Conservation (phyloP, 2,888 invertebrate genomes). For the Spodoptera picta region DNA sequence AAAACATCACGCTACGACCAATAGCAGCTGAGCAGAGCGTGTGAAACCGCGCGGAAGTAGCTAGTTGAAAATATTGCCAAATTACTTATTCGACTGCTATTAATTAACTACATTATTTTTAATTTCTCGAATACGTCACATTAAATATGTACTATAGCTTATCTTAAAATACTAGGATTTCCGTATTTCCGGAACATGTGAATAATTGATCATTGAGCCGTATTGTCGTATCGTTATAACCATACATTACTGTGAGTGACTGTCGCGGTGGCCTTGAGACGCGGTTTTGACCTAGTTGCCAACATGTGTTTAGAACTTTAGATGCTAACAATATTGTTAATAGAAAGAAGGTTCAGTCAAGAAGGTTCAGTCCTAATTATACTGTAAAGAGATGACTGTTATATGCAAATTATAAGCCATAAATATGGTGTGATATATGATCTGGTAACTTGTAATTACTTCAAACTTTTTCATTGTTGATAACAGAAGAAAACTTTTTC, state of each 20-base stretch:
- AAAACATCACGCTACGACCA: no score
- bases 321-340: not conserved
- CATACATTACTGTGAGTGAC: conserved; percentile 40
- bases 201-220: conserved; percentile 9
- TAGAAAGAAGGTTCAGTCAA: conserved; percentile 18
- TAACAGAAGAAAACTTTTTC: no score
- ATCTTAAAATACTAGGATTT: not conserved
- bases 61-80: no score
- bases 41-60: no score
- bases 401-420: not conserved
- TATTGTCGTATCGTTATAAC: conserved; percentile 22
- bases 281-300: conserved; percentile 52
- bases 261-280: conserved; percentile 44
- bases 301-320: conserved; percentile 49
- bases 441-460: no score
- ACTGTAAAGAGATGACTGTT: no score
- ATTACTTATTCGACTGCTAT: no score
- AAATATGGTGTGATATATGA: no score
- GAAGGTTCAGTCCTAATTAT: conserved; percentile 4
- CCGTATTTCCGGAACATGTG: conserved; percentile 6
- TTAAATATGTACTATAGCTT: not conserved
- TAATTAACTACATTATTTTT: no score
- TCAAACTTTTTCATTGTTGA: no score
- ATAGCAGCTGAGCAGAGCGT: no score
- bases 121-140: no score